Percentiles rank a stretch among this genome's conserved stretches.
These are phyloP conservation scores for Plectropomus leopardus DNA, from an alignment of 2,113 vertebrate genomes.

Conservation along the genomic window DNA sequence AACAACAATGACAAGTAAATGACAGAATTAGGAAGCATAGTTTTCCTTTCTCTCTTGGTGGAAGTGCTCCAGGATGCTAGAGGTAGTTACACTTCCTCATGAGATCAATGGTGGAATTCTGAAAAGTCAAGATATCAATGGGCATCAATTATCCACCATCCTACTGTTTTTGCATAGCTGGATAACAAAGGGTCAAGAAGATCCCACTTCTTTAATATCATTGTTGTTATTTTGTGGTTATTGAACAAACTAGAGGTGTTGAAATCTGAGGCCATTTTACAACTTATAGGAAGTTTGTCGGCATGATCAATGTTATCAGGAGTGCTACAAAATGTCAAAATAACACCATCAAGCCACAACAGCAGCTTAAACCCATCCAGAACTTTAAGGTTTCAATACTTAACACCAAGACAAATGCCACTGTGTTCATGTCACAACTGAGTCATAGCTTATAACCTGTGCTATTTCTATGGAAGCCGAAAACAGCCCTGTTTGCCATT, in stretches of 20 bases:
- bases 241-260: neutral
- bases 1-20: conserved; percentile 22
- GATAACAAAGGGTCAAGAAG: neutral
- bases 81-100: conserved; percentile 19
- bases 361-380: conserved; percentile 4
- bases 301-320: conserved; percentile 16
- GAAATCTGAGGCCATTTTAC: neutral
- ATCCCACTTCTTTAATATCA: neutral
- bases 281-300: conserved; percentile 1
- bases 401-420: neutral
- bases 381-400: conserved; percentile 32
- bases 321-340: conserved; percentile 40
- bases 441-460: conserved; percentile 1
- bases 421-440: conserved; percentile 3
- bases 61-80: conserved; percentile 20
- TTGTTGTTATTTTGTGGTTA: neutral
- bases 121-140: conserved; percentile 23
- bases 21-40: conserved; percentile 16
- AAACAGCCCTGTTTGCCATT: too few relatives aligned
- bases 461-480: neutral
- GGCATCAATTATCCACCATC: neutral
- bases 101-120: conserved; percentile 34
- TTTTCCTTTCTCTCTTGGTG: conserved; percentile 4
- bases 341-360: neutral
- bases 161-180: conserved; percentile 50